Conservation (phyloP, 2,113 vertebrate genomes). For the Platysternon megacephalum region DNA sequence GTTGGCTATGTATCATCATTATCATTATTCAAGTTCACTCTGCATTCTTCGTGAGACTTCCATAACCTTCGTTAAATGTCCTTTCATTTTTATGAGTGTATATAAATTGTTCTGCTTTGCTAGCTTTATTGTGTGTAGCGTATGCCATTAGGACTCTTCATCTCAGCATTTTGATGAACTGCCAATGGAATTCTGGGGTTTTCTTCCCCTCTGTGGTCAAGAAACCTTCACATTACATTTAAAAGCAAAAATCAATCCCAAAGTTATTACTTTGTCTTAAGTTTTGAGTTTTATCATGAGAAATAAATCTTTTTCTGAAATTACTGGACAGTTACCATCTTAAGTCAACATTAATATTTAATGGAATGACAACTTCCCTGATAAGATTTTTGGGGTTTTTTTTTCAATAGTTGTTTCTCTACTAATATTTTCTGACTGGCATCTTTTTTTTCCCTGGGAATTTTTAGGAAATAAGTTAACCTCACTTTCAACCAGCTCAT, state of each 20-base stretch:
- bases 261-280: background rate
- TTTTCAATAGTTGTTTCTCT: background rate
- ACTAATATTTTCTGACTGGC: background rate
- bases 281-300: background rate
- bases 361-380: background rate
- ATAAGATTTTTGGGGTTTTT: background rate
- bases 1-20: background rate
- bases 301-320: conserved; percentile 5
- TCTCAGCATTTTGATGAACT: conserved; percentile 46
- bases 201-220: background rate
- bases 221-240: background rate
- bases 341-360: background rate
- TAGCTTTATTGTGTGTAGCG: background rate
- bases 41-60: background rate
- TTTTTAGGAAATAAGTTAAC: background rate
- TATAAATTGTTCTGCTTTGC: conserved; percentile 16
- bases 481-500: background rate
- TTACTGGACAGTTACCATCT: background rate
- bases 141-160: background rate
- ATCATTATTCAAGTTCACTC: background rate
- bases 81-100: background rate
- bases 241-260: background rate
- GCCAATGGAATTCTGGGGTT: background rate
- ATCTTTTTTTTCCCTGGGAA: background rate
- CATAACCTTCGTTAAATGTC: conserved; percentile 8